Base-by-base conservation (phyloP, 2,113 vertebrate species). In the Sinocyclocheilus anshuiensis region DNA sequence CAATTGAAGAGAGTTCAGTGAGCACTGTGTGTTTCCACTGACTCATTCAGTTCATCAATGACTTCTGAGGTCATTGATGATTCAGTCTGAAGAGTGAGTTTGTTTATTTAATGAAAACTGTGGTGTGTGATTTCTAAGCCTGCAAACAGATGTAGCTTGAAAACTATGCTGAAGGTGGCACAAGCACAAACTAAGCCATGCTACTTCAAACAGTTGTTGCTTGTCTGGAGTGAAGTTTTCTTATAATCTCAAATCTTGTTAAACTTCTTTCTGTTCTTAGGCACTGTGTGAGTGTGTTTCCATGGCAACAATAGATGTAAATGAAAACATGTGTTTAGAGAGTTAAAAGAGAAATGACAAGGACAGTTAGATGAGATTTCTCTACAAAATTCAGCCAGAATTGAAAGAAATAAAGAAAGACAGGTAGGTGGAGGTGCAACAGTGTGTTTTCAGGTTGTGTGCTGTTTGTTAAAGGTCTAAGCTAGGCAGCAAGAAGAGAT, bases 221-320 rank as follows among this genome's bases (percentile, higher is more conserved):
- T 13, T 24, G 39, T n/a, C 11, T 24, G 12, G 33, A 71, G 18
- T 39, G 11, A 15, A 42, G 20, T 12, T 39, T 22, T 71, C 42
- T 33, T 71, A 50, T 79, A 76, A 77, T 67, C 42, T 72, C 65
- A 80, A 42, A 84, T 84, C 61, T 86, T 86, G 75, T 77, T 72
- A 69, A 86, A 53, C 67, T 83, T 86, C 72, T 77, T 86, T 83
- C 71, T 81, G 72, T 86, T 90, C 86, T 90, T 86, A 88, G 87
- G n/a, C 53, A 7, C 82, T 77, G 89, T 90, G 80, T 83, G 77
- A 81, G 83, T 84, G 69, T 84, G 89, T 90, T 90, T 57, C 87
- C 85, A 88, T 78, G 83, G 85, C 22, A 87, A 77, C 87, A 36
- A 8, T 7, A 53, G 61, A 82, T 82, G 77, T 89, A 85, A 74